Evolutionary conservation across 2,113 vertebrate genomes (phyloP).

Genomic region (Symphodus melops): DNA sequence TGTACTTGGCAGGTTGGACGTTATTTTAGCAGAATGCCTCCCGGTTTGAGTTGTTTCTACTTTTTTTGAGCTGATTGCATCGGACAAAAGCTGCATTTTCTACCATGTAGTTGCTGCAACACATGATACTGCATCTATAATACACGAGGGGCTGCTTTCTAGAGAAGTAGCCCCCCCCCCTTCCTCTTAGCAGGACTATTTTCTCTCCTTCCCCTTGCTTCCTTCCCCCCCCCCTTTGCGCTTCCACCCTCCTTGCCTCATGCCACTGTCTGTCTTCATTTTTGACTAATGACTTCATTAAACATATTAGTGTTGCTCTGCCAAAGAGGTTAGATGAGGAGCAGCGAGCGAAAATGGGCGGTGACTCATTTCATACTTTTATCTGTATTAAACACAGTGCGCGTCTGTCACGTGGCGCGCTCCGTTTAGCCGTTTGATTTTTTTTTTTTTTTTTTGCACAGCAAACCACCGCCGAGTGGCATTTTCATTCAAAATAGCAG

Average conservation of each 20-base stretch:
- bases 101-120: constrained; percentile 24
- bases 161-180: constrained; percentile 2
- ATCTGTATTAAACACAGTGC: constrained; percentile 61
- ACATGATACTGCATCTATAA: constrained; percentile 52
- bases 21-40: constrained; percentile 4
- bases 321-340: constrained; percentile 61
- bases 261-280: constrained; percentile 78
- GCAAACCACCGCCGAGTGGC: constrained; percentile 46
- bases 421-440: constrained; percentile 38
- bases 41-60: constrained; percentile 17
- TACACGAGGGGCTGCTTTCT: constrained; percentile 37
- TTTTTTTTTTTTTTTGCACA: too few relatives aligned
- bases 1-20: constrained; percentile 19
- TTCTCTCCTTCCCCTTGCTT: not conserved
- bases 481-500: constrained; percentile 72
- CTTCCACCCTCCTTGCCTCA: constrained; percentile 49
- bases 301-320: constrained; percentile 75
- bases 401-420: constrained; percentile 36
- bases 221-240: constrained; percentile 39
- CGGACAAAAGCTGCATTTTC: constrained; percentile 25
- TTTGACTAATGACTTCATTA: constrained; percentile 80
- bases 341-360: constrained; percentile 46
- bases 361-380: constrained; percentile 61
- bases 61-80: constrained; percentile 23
- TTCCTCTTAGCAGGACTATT: constrained; percentile 25